phyloP scores from a whole-genome alignment of 2,113 vertebrate species.

The Cololabis saira region DNA sequence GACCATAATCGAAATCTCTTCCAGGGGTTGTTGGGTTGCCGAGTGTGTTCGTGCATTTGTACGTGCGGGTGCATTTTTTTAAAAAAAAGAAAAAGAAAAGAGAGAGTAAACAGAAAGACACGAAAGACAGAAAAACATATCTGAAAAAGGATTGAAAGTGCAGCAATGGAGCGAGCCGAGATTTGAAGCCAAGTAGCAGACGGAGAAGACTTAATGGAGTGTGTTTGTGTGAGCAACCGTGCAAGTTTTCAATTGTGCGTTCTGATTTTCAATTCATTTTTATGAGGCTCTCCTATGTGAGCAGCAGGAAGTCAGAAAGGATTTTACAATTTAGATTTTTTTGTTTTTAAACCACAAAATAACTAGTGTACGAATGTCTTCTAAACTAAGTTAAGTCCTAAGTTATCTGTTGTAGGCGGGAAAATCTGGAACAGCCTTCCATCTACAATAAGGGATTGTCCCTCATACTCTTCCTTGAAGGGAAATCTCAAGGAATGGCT shows the following conservation, averaged over 20 bases:
- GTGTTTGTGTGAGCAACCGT: conserved; percentile 2
- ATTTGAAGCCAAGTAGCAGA: conserved; percentile 38
- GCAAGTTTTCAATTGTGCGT: conserved; percentile 7
- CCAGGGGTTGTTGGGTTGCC: conserved; percentile 50
- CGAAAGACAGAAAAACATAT: conserved; percentile 7
- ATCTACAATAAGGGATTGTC: too few species aligned
- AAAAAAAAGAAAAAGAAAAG: conserved; percentile 2
- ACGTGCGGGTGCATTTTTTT: conserved; percentile 42
- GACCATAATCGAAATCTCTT: conserved; percentile 69
- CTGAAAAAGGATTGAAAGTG: not conserved
- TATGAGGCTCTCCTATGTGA: conserved; percentile 12
- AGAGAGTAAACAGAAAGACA: not conserved
- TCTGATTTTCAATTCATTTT: conserved; percentile 8
- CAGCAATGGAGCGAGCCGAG: not conserved
- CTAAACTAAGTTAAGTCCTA: too few species aligned
- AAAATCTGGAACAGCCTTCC: not conserved
- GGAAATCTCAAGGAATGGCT: too few species aligned
- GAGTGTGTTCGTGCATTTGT: conserved; percentile 45
- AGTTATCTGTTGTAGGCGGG: too few species aligned
- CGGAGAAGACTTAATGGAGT: not conserved
- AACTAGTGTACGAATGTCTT: too few species aligned
- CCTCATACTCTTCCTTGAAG: too few species aligned
- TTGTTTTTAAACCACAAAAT: not conserved
- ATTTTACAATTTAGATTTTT: too few species aligned
- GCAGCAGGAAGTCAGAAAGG: not conserved